Base-by-base conservation (phyloP, 2,888 invertebrate species). In the Seira musarum region DNA sequence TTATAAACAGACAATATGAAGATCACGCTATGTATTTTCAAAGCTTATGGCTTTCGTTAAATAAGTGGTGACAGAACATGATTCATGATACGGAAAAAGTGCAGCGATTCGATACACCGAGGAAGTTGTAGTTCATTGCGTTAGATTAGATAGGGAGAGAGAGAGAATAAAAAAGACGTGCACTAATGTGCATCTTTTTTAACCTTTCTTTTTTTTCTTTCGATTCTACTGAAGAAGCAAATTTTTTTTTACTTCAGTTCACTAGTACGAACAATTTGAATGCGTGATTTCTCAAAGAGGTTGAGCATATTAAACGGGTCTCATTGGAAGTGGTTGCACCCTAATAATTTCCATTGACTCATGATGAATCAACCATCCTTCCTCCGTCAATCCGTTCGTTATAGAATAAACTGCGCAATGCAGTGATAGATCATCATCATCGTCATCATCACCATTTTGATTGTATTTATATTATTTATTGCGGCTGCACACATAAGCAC, bases 271-370 rank as follows among this genome's bases (percentile, higher is more conserved):
- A 53, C 13, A 53, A 53, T 53, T 69, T 65, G 63, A 63, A 65
- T 69, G 76, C 68, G 67, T 75, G 75, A 68, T 75, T 75, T 75
- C 61, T 66, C 61, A 74, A 66, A 74, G 68, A 40, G 68, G 61
- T 53, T 53, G 53, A 53, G 53, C 53, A 53, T 53, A 53, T 53
- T 53, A 53, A 53, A 53, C 53, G 73, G 53, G 53, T 65, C 53
- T 66, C 49, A 40, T 65, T 73, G 73, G 65, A 65, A 40, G 71
- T 30, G 66, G 78, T 72, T 78, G 71, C 78, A 78, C 78, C 78
- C 78, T 72, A 72, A 78, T 78, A 78, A 78, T 78, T 78, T 78
- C 72, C 72, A 78, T 78, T 78, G 78, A 72, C 70, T 78, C 78
- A 72, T 78, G 61, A 21, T 76, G 67, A 71, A n/a, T n/a, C n/a